Conservation (phyloP, 2,797 vertebrate species). For the Epinephelus coioides region DNA sequence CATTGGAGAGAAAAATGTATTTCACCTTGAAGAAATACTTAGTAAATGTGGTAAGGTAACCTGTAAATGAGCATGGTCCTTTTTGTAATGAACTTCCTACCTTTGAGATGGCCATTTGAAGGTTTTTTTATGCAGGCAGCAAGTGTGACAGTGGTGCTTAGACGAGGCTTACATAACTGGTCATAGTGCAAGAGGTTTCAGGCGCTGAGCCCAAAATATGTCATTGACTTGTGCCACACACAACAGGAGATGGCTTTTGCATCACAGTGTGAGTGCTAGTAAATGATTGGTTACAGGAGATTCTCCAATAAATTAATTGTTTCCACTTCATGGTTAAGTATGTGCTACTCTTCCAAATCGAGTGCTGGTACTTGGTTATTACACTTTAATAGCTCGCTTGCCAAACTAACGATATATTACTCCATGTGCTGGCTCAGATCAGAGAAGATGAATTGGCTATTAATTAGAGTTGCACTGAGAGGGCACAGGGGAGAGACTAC, state of each 20-base stretch:
- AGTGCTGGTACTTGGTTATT: slow-evolving; percentile 91
- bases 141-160: slow-evolving; percentile 65
- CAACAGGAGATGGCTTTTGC: slow-evolving; percentile 80
- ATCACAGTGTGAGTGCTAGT: slow-evolving; percentile 77
- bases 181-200: slow-evolving; percentile 70
- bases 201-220: slow-evolving; percentile 76
- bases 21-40: slow-evolving; percentile 66
- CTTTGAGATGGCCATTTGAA: slow-evolving; percentile 43
- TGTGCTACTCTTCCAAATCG: slow-evolving; percentile 91
- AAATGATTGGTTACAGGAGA: slow-evolving; percentile 88
- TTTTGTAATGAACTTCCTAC: slow-evolving; percentile 57
- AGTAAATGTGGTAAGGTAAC: slow-evolving; percentile 58
- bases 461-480: slow-evolving; percentile 92
- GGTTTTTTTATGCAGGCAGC: slow-evolving; percentile 42
- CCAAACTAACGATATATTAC: slow-evolving; percentile 93
- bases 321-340: slow-evolving; percentile 91
- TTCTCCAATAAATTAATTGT: slow-evolving; percentile 91
- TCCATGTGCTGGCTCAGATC: slow-evolving; percentile 90
- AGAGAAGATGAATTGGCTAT: slow-evolving; percentile 92
- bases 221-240: slow-evolving; percentile 76
- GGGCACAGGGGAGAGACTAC: slow-evolving; percentile 91
- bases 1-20: slow-evolving; percentile 58
- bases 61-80: slow-evolving; percentile 42
- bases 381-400: slow-evolving; percentile 91
- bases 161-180: slow-evolving; percentile 67